Conservation (phyloP, 1,140 invertebrate species). For the Achroia grisella region DNA sequence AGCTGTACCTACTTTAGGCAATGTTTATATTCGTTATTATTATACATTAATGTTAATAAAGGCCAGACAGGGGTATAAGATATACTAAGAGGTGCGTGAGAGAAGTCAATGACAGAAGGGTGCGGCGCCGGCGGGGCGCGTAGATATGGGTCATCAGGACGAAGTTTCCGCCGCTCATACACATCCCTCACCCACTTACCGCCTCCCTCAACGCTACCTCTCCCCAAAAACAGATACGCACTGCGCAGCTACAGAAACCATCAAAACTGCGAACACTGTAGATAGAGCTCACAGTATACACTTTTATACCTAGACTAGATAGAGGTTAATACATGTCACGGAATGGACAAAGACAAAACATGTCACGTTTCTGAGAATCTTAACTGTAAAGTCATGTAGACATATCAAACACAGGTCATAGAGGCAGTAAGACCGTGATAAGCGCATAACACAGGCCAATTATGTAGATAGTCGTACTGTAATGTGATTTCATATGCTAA, state of each 20-base stretch:
- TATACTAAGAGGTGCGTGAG: slow-evolving; percentile 2
- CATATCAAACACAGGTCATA: slow-evolving; percentile 48
- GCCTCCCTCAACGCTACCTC: slow-evolving; percentile 18
- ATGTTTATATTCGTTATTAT: no score
- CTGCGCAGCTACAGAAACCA: slow-evolving; percentile 20
- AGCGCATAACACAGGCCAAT: slow-evolving; percentile 25
- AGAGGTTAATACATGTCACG: background rate
- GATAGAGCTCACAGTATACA: slow-evolving; percentile 8
- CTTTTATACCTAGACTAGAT: no score
- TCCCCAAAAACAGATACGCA: slow-evolving; percentile 28
- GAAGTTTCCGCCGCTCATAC: slow-evolving; percentile 24
- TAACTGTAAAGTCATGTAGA: slow-evolving; percentile 21
- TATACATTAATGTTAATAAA: no score
- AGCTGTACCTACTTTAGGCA: no score
- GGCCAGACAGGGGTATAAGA: background rate
- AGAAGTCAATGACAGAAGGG: slow-evolving; percentile 10
- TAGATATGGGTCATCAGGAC: slow-evolving; percentile 34
- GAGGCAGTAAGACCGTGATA: slow-evolving; percentile 41
- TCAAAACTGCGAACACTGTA: background rate
- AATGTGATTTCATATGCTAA: slow-evolving; percentile 32
- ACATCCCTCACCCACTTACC: slow-evolving; percentile 29
- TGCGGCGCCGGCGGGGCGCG: slow-evolving; percentile 15
- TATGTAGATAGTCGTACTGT: slow-evolving; percentile 18
- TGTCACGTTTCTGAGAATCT: slow-evolving; percentile 33
- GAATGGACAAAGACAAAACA: slow-evolving; percentile 25